Percentiles rank a stretch among this genome's conserved stretches.
phyloP scores from a whole-genome alignment of 2,888 invertebrate genomes.

The Meloe dianella region DNA sequence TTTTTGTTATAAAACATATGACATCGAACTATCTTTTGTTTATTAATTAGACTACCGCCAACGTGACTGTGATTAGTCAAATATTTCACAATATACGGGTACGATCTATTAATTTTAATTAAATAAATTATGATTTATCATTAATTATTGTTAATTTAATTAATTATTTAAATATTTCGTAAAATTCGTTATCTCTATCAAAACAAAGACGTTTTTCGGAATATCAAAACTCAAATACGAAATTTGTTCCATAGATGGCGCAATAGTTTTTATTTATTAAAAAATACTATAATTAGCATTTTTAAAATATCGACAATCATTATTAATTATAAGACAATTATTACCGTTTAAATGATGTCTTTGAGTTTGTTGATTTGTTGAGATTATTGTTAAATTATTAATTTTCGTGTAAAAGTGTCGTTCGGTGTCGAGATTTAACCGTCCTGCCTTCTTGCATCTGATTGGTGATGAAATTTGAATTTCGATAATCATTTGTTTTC shows the following conservation, averaged over 20 bases:
- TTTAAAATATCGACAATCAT: neutral
- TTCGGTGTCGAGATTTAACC: slow-evolving; percentile 23
- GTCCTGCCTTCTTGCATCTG: slow-evolving; percentile 28
- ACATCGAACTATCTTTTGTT: slow-evolving; percentile 19
- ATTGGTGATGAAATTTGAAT: slow-evolving; percentile 51
- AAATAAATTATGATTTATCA: neutral
- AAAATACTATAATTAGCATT: neutral
- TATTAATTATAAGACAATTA: neutral
- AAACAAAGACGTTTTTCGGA: neutral
- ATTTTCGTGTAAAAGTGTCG: neutral
- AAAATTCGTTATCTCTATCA: neutral
- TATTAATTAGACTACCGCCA: neutral
- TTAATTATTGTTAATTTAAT: neutral
- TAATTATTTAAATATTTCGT: neutral
- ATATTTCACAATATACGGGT: neutral
- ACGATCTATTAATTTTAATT: neutral
- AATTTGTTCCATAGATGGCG: neutral
- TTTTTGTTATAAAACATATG: slow-evolving; percentile 7
- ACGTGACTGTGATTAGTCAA: neutral
- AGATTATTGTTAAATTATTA: neutral
- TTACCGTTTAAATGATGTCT: neutral
- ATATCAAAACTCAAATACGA: neutral
- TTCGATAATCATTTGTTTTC: slow-evolving; percentile 40
- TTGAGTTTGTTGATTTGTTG: neutral
- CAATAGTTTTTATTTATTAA: neutral